Base-by-base conservation (phyloP, 2,888 invertebrate genomes). In the Yponomeuta malinellus region DNA sequence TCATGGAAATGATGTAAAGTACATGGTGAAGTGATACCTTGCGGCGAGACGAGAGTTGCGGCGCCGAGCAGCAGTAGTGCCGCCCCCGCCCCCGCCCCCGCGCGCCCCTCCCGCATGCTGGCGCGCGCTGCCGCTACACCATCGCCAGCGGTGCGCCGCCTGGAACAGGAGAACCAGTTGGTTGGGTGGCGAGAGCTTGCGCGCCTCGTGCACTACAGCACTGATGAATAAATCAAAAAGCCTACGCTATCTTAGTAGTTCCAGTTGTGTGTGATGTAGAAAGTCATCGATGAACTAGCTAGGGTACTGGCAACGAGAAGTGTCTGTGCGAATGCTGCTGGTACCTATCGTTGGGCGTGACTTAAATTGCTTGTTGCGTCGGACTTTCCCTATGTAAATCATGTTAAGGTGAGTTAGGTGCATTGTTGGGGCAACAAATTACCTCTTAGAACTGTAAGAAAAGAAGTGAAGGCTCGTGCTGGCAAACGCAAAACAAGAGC, bases 21-120 rank as follows among this genome's bases (percentile, higher is more conserved):
- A 33, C 5, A 33, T 33, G 33, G 29, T 64, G 29, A 31, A 64
- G 64, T 8, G 33, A 1, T 52, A 69, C 68, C 68, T 69, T 69
- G 68, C 48, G 48, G 68, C 48, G 48, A 48, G 68, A 23, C 52
- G 68, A 12, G 29, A 29, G 68, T 43, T 5, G 48, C 33, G 43
- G 48, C 10, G n/a, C 15, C 52, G 29, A 69, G 68, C 68, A 69
- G 68, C 29, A 69, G 52, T 29, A 69, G 52, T 2, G 29, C 29
- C 52, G 68, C 68, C 52, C 23, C 52, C 68, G 68, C 68, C 52
- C 3, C 52, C 48, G 29, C 68, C 23, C 66, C 33, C 67, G 23
- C 31, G 64, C 29, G 64, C 67, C 43, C 37, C 67, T 15, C 43
- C 67, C 10, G 10, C 67, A 67, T 67, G 37, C 29, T 31, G 31